Base-by-base conservation (phyloP, 2,797 vertebrate species). In the Vespertilio murinus region DNA sequence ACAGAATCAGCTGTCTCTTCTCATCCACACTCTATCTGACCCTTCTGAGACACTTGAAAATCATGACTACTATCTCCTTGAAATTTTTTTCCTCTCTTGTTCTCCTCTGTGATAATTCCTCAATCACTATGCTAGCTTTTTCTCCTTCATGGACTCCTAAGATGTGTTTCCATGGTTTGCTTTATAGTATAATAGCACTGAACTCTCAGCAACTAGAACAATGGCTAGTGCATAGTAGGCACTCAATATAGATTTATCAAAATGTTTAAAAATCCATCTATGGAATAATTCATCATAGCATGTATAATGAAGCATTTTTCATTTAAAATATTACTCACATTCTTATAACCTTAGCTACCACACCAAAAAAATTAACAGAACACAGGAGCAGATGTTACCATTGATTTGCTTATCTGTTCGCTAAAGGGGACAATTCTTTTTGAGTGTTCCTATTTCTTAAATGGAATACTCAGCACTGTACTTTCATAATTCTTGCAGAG, bases 401-500 rank as follows among this genome's bases (percentile, higher is more conserved):
- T 95, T 96, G 90, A 96, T 96, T 95, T 89, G 74, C 52, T 91
- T 96, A 87, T 97, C 70, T 94, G 35, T 89, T 96, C 11, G 23
- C 94, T 80, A 94, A 89, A 94, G 65, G 70, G 89, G 42, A n/a
- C 38, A 88, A 86, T 84, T 93, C 52, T 89, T 95, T 95, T 87
- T 94, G 47, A 96, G 75, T 18, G 80, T 87, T 85, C 71, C 33
- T 92, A 25, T 89, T 91, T 73, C 94, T 90, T 94, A 95, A 94
- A 92, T 86, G 71, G 78, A 94, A 91, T 86, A 77, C 7, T 81
- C 35, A 88, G 28, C 77, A 78, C 20, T 71, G 88, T 14, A 85
- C 30, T 83, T 90, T 42, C 40, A 86, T 59, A 82, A 49, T 92
- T 96, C 40, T 90, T 93, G n/a, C 38, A 95, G 56, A 82, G 33